These are phyloP conservation scores for Hyperoodon ampullatus DNA, from an alignment of 2,113 vertebrate genomes.

Conservation along the genomic window DNA sequence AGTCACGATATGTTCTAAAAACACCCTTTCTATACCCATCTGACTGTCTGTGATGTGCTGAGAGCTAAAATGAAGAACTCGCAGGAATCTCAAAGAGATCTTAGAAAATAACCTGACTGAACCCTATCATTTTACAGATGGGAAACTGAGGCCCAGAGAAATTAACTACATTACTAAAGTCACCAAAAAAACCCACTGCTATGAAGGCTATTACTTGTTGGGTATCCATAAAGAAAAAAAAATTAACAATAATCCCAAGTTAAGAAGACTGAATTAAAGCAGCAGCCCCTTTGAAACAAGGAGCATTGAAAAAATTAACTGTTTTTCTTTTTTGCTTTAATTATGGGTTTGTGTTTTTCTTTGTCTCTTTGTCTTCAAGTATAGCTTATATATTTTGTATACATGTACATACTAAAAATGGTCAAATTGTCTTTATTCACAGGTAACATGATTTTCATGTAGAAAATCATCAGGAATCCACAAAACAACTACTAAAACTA, in stretches of 20 bases:
- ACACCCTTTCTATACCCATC: not conserved
- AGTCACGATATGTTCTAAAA: not conserved
- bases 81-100: not conserved
- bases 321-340: not conserved
- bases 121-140: not conserved
- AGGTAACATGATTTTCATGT: not conserved
- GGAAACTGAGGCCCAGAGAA: not conserved
- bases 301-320: slow-evolving; percentile 23
- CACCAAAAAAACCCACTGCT: not conserved
- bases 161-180: not conserved
- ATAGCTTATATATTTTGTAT: not conserved
- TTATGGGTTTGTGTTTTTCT: not conserved
- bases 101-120: not conserved
- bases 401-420: slow-evolving; percentile 26
- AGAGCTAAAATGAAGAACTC: not conserved
- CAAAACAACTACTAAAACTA: slow-evolving; percentile 29
- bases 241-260: not conserved
- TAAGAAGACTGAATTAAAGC: not conserved
- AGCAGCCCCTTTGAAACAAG: not conserved
- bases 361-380: slow-evolving; percentile 20
- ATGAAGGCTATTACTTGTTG: not conserved
- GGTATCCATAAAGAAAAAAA: slow-evolving; percentile 6
- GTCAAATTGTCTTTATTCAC: not conserved
- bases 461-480: slow-evolving; percentile 35
- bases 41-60: not conserved